phyloP scores from a whole-genome alignment of 2,113 vertebrate species.

The Anoura caudifer region DNA sequence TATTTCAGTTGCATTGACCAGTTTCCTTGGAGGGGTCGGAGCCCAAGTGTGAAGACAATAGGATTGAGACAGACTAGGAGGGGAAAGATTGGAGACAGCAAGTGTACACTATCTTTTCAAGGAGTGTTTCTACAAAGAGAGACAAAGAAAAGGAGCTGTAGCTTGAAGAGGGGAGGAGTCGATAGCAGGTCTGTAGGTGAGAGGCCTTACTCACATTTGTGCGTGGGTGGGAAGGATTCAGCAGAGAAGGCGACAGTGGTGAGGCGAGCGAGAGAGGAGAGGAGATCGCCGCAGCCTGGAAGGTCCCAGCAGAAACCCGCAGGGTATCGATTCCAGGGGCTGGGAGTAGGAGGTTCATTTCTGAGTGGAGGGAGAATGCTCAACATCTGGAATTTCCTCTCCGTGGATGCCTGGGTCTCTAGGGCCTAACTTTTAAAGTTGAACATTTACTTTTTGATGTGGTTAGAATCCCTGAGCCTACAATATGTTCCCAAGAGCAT shows the following conservation, averaged over 20 bases:
- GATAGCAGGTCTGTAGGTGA: not conserved
- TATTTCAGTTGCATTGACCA: not conserved
- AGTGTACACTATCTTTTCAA: not conserved
- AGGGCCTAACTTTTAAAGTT: conserved; percentile 65
- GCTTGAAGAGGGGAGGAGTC: not conserved
- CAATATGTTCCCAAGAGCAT: conserved; percentile 67
- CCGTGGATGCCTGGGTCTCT: conserved; percentile 64
- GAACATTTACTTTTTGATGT: conserved; percentile 70
- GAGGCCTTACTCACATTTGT: not conserved
- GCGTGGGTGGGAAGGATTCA: not conserved
- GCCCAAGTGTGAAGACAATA: not conserved
- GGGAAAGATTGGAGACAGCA: not conserved
- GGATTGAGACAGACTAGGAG: not conserved
- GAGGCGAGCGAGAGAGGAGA: not conserved
- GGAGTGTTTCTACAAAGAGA: not conserved
- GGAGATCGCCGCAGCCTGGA: not conserved
- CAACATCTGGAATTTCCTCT: conserved; percentile 75
- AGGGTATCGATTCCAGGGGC: conserved; percentile 1
- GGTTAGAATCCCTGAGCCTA: conserved; percentile 65
- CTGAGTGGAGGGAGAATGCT: conserved; percentile 15
- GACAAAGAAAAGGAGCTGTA: not conserved
- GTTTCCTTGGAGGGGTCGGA: not conserved
- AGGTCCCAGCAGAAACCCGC: not conserved
- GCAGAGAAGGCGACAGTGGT: not conserved
- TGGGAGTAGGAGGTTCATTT: conserved; percentile 44